These are phyloP conservation scores for Podargus strigoides DNA, from an alignment of 2,797 vertebrate genomes.

Conservation along the genomic window DNA sequence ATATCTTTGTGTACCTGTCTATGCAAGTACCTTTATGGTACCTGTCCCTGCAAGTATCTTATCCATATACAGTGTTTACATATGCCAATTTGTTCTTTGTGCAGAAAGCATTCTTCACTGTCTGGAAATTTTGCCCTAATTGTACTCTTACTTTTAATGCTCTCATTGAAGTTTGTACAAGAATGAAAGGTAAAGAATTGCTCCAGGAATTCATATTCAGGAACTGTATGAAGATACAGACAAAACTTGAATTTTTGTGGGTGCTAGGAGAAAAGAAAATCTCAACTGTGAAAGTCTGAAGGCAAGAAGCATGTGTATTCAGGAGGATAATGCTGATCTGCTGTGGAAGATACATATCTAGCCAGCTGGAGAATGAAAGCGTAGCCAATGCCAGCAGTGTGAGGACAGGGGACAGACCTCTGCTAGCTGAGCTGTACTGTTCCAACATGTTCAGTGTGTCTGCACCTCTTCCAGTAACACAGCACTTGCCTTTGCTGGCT, in stretches of 20 bases:
- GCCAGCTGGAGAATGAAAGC: background rate
- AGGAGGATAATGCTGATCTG: background rate
- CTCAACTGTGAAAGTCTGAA: background rate
- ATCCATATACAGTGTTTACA: background rate
- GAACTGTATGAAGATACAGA: background rate
- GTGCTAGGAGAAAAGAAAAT: background rate
- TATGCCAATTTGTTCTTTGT: background rate
- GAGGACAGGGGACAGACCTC: constrained; percentile 34
- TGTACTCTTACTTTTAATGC: background rate
- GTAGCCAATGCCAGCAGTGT: background rate
- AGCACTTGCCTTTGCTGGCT: background rate
- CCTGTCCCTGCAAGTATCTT: constrained; percentile 18
- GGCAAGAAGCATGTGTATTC: background rate
- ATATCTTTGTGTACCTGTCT: background rate
- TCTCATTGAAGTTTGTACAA: background rate
- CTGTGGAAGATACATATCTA: background rate
- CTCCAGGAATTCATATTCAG: background rate
- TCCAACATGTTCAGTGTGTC: background rate
- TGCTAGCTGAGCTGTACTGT: constrained; percentile 5
- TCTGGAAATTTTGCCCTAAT: background rate
- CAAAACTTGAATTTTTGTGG: background rate
- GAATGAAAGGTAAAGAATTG: background rate
- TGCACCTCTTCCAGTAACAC: background rate
- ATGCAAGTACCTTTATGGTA: background rate
- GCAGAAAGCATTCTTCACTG: background rate